A percentile compares a stretch with the other conserved stretches of the same genome.
Conservation (phyloP, 2,797 vertebrate species). For the Microctenopoma stevenorrisi region DNA sequence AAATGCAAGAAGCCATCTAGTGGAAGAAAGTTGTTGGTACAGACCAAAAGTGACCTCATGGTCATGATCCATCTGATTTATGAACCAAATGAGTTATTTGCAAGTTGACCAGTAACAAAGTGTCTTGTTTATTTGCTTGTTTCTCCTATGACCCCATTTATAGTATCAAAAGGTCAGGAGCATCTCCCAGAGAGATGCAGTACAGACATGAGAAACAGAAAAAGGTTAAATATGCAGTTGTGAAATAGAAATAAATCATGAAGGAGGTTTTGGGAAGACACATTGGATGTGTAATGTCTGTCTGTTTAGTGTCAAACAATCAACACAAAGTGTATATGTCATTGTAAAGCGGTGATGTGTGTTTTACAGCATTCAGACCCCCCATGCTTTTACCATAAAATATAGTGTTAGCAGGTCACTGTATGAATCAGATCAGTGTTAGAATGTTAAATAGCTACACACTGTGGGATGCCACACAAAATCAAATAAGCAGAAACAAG, state of each 20-base stretch:
- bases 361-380: slow-evolving; percentile 13
- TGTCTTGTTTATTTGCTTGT: slow-evolving; percentile 4
- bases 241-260: slow-evolving; percentile 48
- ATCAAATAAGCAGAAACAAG: neutral
- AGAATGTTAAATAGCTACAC: neutral
- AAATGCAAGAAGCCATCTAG: slow-evolving; percentile 55
- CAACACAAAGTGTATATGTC: slow-evolving; percentile 27
- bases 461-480: neutral
- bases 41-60: neutral
- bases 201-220: slow-evolving; percentile 30
- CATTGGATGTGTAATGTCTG: slow-evolving; percentile 23
- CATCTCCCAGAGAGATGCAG: slow-evolving; percentile 37
- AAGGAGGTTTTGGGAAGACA: slow-evolving; percentile 18
- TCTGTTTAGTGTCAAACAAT: slow-evolving; percentile 31
- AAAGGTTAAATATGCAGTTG: slow-evolving; percentile 42
- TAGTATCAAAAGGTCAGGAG: slow-evolving; percentile 30
- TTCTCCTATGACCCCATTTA: slow-evolving; percentile 28
- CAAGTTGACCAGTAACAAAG: slow-evolving; percentile 4
- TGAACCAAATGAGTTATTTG: neutral
- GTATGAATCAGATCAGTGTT: slow-evolving; percentile 14
- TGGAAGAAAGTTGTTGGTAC: slow-evolving; percentile 26
- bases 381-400: slow-evolving; percentile 10
- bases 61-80: slow-evolving; percentile 25
- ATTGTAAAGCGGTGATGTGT: neutral
- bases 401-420: neutral